A percentile compares a stretch with the other conserved stretches of the same genome.
Conservation (phyloP, 30 jellyfish, hydroid and myxozoan genomes). For the Pseudorhiza aurosa region DNA sequence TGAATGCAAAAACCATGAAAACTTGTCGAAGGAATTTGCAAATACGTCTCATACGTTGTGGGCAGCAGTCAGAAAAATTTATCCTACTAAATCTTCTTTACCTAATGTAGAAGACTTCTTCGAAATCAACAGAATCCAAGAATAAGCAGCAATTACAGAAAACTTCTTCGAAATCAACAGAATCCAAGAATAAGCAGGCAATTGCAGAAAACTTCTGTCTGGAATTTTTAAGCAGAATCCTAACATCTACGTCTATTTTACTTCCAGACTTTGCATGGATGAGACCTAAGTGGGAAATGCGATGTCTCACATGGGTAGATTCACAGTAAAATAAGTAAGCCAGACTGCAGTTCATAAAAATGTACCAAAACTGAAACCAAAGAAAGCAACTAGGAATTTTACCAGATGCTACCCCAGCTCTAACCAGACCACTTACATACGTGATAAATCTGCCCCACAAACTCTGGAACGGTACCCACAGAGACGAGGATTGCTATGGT, state of each 20-base stretch:
- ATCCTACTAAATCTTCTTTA: not conserved
- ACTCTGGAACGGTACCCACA: conserved; percentile 27
- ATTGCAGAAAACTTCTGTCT: conserved; percentile 27
- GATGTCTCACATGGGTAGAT: conserved; percentile 6
- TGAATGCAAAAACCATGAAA: not conserved
- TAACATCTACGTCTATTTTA: conserved; percentile 11
- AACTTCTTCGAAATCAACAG: no score
- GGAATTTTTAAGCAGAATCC: conserved; percentile 23
- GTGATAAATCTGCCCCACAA: conserved; percentile 19
- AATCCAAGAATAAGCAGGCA: conserved; percentile 21
- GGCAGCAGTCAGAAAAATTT: conserved; percentile 28
- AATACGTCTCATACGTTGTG: conserved; percentile 22
- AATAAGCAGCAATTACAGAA: no score
- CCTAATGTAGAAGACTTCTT: conserved; percentile 15
- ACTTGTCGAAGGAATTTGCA: conserved; percentile 14
- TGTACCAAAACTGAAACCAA: conserved; percentile 15
- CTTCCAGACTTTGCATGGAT: conserved; percentile 32
- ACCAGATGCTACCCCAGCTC: conserved; percentile 21
- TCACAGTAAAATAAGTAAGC: conserved; percentile 1
- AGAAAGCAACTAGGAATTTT: conserved; percentile 43
- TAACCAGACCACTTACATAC: conserved; percentile 35
- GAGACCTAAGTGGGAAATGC: not conserved
- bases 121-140: conserved; percentile 5
- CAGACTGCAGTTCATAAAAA: conserved; percentile 21
- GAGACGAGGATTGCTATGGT: conserved; percentile 55